A percentile compares a stretch with the other conserved stretches of the same genome.
phyloP scores from a whole-genome alignment of 2,113 vertebrate genomes.

The Peucedramus taeniatus region DNA sequence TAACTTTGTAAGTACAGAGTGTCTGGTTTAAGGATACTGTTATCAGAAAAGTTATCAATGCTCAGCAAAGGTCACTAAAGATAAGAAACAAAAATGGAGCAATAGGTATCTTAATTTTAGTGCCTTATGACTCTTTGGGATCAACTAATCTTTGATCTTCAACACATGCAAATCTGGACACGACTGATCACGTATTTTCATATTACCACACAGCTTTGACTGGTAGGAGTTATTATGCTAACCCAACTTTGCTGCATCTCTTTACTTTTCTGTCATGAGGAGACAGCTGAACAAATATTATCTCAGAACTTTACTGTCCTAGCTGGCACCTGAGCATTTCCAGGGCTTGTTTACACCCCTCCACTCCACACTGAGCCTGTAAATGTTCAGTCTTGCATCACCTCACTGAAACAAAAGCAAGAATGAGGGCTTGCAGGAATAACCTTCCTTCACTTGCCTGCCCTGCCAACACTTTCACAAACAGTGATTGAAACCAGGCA shows the following conservation, averaged over 20 bases:
- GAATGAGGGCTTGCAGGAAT: not conserved
- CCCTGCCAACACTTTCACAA: not conserved
- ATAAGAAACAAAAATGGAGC: not conserved
- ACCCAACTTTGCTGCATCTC: not conserved
- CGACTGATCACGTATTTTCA: not conserved
- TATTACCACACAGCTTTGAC: not conserved
- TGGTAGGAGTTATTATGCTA: not conserved
- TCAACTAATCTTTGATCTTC: not conserved
- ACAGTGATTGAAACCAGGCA: not conserved
- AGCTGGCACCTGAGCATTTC: slow-evolving; percentile 19
- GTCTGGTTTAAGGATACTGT: not conserved
- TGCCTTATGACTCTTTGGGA: not conserved
- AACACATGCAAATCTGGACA: not conserved
- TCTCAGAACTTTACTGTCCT: slow-evolving; percentile 58
- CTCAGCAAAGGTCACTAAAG: not conserved
- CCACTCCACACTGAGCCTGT: not conserved
- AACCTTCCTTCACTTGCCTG: not conserved
- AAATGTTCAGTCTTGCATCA: not conserved
- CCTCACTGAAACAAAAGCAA: not conserved
- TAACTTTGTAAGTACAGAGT: not conserved
- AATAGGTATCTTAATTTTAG: not conserved
- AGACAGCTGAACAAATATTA: slow-evolving; percentile 77
- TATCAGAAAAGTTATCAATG: not conserved
- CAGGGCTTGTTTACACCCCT: slow-evolving; percentile 22
- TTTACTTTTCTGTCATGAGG: not conserved